These are phyloP conservation scores for Lithophane ornitopus DNA, from an alignment of 2,888 invertebrate species.

Conservation along the genomic window DNA sequence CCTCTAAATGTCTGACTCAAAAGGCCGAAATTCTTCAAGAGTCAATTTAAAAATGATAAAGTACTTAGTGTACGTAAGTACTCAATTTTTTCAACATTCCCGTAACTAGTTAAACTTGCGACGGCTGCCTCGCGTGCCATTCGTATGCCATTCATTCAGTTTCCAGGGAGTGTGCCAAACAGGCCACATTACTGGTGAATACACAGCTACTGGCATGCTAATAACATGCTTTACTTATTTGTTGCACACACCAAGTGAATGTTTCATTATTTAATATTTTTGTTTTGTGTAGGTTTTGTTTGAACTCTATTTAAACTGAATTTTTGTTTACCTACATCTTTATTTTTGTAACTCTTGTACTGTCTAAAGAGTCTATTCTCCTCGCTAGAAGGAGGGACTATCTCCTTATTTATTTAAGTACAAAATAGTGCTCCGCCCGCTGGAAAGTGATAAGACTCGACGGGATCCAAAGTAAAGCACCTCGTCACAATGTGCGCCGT, in stretches of 20 bases:
- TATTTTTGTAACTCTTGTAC: too few relatives aligned
- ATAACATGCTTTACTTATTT: conserved; percentile 59
- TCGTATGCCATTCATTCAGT: conserved; percentile 48
- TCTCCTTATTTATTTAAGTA: too few relatives aligned
- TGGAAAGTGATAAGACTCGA: background rate
- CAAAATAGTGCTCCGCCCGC: background rate
- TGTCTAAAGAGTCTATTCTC: background rate
- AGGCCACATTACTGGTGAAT: conserved; percentile 54
- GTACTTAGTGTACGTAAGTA: background rate
- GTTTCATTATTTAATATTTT: conserved; percentile 12
- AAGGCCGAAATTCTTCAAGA: background rate
- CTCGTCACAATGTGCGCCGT: background rate
- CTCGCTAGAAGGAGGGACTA: too few relatives aligned
- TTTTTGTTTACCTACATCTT: too few relatives aligned
- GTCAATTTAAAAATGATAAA: conserved; percentile 14
- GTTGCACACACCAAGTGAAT: conserved; percentile 45
- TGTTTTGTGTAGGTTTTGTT: conserved; percentile 10
- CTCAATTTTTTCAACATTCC: conserved; percentile 5
- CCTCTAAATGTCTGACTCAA: background rate
- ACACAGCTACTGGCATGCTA: conserved; percentile 62
- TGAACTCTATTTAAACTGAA: background rate
- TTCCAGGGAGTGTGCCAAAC: conserved; percentile 64
- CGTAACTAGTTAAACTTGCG: conserved; percentile 15
- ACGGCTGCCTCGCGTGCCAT: conserved; percentile 57
- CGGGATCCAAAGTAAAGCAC: background rate